Conservation (phyloP, 2,113 vertebrate genomes). For the Phycodurus eques region DNA sequence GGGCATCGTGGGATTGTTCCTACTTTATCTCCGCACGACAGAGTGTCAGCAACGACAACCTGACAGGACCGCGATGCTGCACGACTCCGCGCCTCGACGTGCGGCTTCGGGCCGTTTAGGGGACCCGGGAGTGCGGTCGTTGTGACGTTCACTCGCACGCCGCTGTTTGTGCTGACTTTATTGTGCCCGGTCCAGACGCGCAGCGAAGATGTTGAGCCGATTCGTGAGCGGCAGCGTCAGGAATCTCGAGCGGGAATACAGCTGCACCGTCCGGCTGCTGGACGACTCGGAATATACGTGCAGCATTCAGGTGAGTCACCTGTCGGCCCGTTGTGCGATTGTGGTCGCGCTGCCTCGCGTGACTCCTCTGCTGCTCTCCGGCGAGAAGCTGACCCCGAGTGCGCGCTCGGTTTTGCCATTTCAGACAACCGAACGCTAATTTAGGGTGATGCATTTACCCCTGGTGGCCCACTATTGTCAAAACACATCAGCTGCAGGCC, state of each 20-base stretch:
- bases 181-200: conserved; percentile 73
- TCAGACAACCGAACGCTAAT: neutral
- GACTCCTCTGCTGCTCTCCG: conserved; percentile 31
- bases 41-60: conserved; percentile 23
- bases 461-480: conserved; percentile 12
- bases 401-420: neutral
- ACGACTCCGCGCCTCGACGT: conserved; percentile 39
- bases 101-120: conserved; percentile 44
- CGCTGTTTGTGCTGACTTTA: conserved; percentile 47
- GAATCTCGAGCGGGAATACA: conserved; percentile 92
- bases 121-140: conserved; percentile 56
- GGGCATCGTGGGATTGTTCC: conserved; percentile 58
- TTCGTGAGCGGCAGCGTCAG: conserved; percentile 94
- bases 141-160: conserved; percentile 69
- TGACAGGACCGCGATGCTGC: conserved; percentile 63
- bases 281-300: conserved; percentile 96
- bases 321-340: conserved; percentile 27
- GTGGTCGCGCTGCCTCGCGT: conserved; percentile 13
- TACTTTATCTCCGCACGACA: conserved; percentile 25
- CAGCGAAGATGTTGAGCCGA: conserved; percentile 93
- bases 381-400: neutral
- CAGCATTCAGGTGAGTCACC: conserved; percentile 88
- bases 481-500: neutral
- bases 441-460: neutral
- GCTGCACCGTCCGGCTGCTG: conserved; percentile 93